Conservation (phyloP, 2,113 vertebrate species). For the Microtus oregoni region DNA sequence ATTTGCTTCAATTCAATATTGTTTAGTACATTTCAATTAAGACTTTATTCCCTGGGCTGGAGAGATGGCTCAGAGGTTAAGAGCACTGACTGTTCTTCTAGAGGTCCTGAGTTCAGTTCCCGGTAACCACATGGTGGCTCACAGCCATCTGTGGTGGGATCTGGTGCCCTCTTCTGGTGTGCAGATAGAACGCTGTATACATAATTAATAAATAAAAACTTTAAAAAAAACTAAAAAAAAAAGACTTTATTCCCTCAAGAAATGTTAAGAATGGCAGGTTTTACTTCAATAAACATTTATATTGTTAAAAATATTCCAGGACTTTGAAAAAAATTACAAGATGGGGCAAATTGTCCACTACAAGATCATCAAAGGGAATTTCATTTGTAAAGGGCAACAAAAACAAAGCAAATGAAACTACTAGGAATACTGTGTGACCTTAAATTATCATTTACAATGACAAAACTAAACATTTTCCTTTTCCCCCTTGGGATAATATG, state of each 20-base stretch:
- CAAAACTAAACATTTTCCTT: conserved; percentile 61
- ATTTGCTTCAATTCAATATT: conserved; percentile 87
- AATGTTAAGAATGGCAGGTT: conserved; percentile 81
- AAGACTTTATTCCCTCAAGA: conserved; percentile 85
- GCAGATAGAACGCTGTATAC: no score
- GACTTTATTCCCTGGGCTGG: conserved; percentile 82
- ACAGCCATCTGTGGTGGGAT: no score
- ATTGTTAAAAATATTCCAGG: conserved; percentile 13
- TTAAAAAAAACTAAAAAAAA: no score
- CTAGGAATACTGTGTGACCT: background rate
- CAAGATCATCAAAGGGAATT: background rate
- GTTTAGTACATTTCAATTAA: conserved; percentile 85
- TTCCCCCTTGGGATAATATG: conserved; percentile 7
- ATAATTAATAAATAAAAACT: no score
- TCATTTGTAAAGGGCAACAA: background rate
- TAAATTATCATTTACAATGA: conserved; percentile 31
- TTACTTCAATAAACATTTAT: conserved; percentile 76
- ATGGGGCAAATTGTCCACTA: conserved; percentile 75
- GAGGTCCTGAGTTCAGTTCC: no score
- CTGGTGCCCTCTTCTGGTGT: no score
- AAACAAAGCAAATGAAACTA: background rate
- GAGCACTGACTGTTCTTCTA: no score
- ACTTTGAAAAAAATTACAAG: conserved; percentile 80
- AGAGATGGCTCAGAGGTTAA: no score
- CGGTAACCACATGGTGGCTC: no score